Base-by-base conservation (phyloP, 2,113 vertebrate genomes). In the Hystrix brachyura region DNA sequence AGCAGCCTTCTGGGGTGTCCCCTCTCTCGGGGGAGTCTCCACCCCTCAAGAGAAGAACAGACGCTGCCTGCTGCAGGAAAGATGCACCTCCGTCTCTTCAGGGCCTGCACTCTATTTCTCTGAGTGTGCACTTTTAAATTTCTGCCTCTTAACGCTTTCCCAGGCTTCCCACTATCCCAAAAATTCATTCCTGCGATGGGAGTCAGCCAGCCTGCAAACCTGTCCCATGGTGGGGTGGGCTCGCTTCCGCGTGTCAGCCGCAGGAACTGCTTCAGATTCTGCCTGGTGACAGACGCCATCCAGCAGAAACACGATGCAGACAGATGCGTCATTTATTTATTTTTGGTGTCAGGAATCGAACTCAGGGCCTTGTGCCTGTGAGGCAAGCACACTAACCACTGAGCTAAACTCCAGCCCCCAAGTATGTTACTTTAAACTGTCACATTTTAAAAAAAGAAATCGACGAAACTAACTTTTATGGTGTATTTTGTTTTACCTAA, bases 401-500 rank as follows among this genome's bases (percentile, higher is more conserved):
- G 38, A 38, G 38, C 38, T n/a, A 38, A 38, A 38, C 38, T 38
- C 38, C 38, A 38, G 38, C 38, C 38, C 38, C 38, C 38, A 38
- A 38, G 38, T 38, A 38, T 38, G 38, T 38, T 38, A 38, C 38
- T 38, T 38, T 38, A 38, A 38, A 38, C 38, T 38, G 46, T 92
- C 46, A 72, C 1, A 38, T 84, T 87, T 87, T 46, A 83, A 65
- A 87, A 65, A 85, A 83, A 76, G 19, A 91, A 88, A 67, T 21
- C 81, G 13, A 8, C 87, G 1, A 76, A 87, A 72, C 23, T 83
- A 91, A 87, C 38, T 94, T 92, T 92, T 74, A 17, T 64, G 32
- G 10, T 82, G 32, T 38, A 43, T 78, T 95, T 94, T 74, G 27
- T 85, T 96, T 96, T 93, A 55, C 5, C 4, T 1, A 69, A 15